phyloP scores from a whole-genome alignment of 1,140 invertebrate genomes.

The honey bee (Apis mellifera) region DNA sequence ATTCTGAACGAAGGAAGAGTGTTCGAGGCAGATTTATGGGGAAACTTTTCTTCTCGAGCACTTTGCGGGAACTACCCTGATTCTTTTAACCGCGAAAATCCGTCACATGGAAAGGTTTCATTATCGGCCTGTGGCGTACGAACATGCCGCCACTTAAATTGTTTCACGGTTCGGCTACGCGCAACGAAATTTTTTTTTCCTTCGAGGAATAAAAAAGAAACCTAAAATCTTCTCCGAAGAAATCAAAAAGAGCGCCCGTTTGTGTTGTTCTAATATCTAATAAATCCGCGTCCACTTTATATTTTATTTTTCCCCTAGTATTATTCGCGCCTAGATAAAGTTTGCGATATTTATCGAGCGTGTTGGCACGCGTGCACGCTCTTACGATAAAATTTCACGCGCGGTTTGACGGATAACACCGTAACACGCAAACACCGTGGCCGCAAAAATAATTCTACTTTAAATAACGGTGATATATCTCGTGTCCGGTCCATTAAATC shows the following conservation, averaged over 20 bases:
- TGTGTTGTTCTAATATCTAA: background rate
- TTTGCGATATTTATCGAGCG: slow-evolving; percentile 8
- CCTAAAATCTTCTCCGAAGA: no score
- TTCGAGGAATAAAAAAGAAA: background rate
- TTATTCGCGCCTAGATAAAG: background rate
- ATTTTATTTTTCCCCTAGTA: background rate
- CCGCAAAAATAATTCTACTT: background rate
- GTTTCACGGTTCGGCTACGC: background rate
- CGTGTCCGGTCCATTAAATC: no score
- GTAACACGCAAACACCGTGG: background rate
- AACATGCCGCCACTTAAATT: slow-evolving; percentile 12
- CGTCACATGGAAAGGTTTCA: slow-evolving; percentile 36
- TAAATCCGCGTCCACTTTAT: background rate
- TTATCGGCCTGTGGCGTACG: background rate
- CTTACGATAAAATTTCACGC: slow-evolving; percentile 9
- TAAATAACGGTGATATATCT: background rate
- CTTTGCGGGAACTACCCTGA: slow-evolving; percentile 34
- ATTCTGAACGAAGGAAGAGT: slow-evolving; percentile 32
- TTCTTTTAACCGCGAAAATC: slow-evolving; percentile 35
- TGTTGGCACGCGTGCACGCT: background rate
- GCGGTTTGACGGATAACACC: background rate
- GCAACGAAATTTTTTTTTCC: background rate
- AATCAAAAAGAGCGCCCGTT: no score
- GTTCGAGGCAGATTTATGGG: slow-evolving; percentile 43
- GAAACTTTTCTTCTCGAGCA: slow-evolving; percentile 38